Evolutionary conservation across 1,140 invertebrate genomes (phyloP).

Genomic region (Drosophila bifasciata): DNA sequence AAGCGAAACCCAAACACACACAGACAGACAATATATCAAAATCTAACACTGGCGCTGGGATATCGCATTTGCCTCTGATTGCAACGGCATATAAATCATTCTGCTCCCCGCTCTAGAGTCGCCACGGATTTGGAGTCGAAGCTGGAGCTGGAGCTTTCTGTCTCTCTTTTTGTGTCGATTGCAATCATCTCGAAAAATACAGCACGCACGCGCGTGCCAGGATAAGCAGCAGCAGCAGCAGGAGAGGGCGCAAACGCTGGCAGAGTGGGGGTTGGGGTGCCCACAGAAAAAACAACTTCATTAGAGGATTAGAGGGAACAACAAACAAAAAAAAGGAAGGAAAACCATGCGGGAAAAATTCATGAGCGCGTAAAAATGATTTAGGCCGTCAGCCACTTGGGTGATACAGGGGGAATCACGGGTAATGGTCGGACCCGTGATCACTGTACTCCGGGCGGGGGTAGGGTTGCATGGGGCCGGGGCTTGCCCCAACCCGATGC

Average conservation of each 20-base stretch:
- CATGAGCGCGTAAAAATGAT: slow-evolving; percentile 58
- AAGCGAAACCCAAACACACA: slow-evolving; percentile 18
- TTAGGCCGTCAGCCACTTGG: no score
- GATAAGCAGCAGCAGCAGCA: slow-evolving; percentile 26
- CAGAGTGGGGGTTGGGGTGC: background rate
- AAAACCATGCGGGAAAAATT: slow-evolving; percentile 45
- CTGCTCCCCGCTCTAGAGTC: slow-evolving; percentile 19
- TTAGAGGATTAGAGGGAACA: slow-evolving; percentile 32
- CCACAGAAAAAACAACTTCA: slow-evolving; percentile 63
- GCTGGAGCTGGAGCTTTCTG: slow-evolving; percentile 20
- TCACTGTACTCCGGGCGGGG: no score
- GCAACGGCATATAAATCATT: slow-evolving; percentile 74
- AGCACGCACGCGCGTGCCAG: slow-evolving; percentile 77
- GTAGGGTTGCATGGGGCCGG: no score
- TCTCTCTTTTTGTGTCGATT: slow-evolving; percentile 61
- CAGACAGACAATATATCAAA: slow-evolving; percentile 69
- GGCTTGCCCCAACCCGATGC: no score
- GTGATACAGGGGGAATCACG: no score
- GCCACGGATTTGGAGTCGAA: slow-evolving; percentile 1
- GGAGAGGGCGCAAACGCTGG: background rate
- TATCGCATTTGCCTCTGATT: slow-evolving; percentile 74
- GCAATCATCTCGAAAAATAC: slow-evolving; percentile 70
- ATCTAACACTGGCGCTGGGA: slow-evolving; percentile 71
- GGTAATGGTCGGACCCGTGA: no score
- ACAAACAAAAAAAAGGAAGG: slow-evolving; percentile 6